Base-by-base conservation (phyloP, 2,888 invertebrate species). In the Mythimna pallens region DNA sequence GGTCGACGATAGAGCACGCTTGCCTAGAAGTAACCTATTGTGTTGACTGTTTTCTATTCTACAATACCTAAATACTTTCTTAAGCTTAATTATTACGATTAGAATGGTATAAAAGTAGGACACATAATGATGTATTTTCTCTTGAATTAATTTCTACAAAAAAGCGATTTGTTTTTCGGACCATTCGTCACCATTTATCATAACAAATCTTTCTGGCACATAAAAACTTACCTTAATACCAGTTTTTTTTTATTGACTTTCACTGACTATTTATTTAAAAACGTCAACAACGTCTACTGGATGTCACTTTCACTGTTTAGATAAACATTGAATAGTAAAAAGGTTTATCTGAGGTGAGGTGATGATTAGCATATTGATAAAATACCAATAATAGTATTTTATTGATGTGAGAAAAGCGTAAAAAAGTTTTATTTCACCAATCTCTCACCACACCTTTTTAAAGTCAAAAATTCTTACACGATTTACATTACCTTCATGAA, bases 221-320 rank as follows among this genome's bases (percentile, higher is more conserved):
- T 34, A n/a, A 40, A 67, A 65, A 22, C 30, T 55, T 55, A 61
- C 50, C 20, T 61, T 7, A 59, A 81, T 57, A 70, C 72, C 55
- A 25, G 73, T 54, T 82, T 70, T 61, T 40, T 64, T 77, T 74
- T 78, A 61, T 70, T 58, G 52, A 82, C 81, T 81, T 81, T 81
- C 81, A 73, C 80, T 70, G 9, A 7, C 52, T 62, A 55, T 73
- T 82, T 70, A 59, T 79, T 73, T 65, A 34, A 70, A 54, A 81
- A 65, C 36, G 25, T 61, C 68, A 78, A 66, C 40, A 68, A 66
- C 20, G 74, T 70, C 74, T 68, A 57, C 43, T 64, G n/a, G 34
- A 52, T 67, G 62, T 58, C 77, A 85, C 85, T 85, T 85, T 85
- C 85, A 65, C 85, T 81, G 65, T 71, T 83, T 68, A 55, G 70